A percentile compares a stretch with the other conserved stretches of the same genome.
phyloP scores from a whole-genome alignment of 1,140 invertebrate genomes.

The Helicoverpa armigera region DNA sequence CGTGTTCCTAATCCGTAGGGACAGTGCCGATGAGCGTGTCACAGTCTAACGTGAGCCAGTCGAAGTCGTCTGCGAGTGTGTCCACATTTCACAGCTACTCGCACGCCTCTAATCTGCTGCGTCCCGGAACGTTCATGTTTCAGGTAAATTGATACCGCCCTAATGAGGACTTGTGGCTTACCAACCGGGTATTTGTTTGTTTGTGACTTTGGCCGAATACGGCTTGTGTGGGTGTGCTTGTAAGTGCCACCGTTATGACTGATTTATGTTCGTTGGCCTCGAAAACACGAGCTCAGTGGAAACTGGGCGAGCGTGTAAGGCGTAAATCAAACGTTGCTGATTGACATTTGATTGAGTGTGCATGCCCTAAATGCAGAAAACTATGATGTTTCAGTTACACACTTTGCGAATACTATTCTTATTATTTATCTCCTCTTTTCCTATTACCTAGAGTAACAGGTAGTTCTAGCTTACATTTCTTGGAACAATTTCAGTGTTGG shows the following conservation, averaged over 20 bases:
- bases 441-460: neutral
- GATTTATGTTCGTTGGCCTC: conserved; percentile 2
- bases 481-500: neutral
- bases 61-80: conserved; percentile 70
- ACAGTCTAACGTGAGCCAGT: conserved; percentile 73
- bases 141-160: conserved; percentile 65
- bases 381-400: neutral
- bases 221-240: neutral
- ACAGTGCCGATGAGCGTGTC: conserved; percentile 58
- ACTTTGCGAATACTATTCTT: neutral
- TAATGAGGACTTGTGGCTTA: conserved; percentile 22
- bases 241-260: neutral
- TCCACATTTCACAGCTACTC: conserved; percentile 71
- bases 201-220: neutral
- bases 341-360: neutral
- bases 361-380: neutral
- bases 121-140: conserved; percentile 73
- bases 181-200: conserved; percentile 13
- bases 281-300: neutral
- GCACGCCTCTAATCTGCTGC: conserved; percentile 67
- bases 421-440: neutral
- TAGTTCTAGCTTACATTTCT: neutral
- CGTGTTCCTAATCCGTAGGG: conserved; percentile 48
- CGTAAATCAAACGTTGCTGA: conserved; percentile 1
- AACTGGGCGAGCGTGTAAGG: neutral